Evolutionary conservation across 2,888 invertebrate species (phyloP).

Genomic region (Tetragonisca angustula): DNA sequence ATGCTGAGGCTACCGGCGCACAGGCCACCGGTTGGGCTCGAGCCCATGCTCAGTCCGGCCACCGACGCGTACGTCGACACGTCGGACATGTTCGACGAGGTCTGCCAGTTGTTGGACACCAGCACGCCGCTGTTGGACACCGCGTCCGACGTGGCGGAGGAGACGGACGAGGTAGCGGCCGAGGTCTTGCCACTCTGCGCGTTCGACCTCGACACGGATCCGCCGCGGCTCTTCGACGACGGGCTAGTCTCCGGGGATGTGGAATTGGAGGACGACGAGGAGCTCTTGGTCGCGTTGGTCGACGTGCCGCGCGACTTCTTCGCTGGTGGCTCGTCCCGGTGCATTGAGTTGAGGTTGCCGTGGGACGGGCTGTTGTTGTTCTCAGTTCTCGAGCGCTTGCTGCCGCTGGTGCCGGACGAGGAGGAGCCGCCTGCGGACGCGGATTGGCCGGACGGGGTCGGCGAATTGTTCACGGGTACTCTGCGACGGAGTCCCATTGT

Average conservation of each 20-base stretch:
- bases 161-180: conserved; percentile 39
- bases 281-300: conserved; percentile 65
- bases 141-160: conserved; percentile 42
- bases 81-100: conserved; percentile 76
- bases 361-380: conserved; percentile 83
- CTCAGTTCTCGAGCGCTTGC: conserved; percentile 82
- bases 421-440: conserved; percentile 64
- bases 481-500: conserved; percentile 83
- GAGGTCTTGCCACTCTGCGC: conserved; percentile 63
- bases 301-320: conserved; percentile 80
- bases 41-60: conserved; percentile 74
- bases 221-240: conserved; percentile 59
- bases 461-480: conserved; percentile 80
- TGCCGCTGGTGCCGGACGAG: conserved; percentile 47
- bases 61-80: conserved; percentile 78
- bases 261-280: conserved; percentile 24
- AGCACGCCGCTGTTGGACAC: conserved; percentile 65
- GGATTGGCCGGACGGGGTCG: conserved; percentile 74
- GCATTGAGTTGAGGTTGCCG: conserved; percentile 82
- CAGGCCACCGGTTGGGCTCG: conserved; percentile 74
- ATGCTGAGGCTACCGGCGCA: conserved; percentile 77
- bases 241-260: conserved; percentile 51
- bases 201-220: conserved; percentile 62
- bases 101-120: conserved; percentile 73
- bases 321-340: conserved; percentile 77